Base-by-base conservation (phyloP, 2,113 vertebrate genomes). In the Phycodurus eques region DNA sequence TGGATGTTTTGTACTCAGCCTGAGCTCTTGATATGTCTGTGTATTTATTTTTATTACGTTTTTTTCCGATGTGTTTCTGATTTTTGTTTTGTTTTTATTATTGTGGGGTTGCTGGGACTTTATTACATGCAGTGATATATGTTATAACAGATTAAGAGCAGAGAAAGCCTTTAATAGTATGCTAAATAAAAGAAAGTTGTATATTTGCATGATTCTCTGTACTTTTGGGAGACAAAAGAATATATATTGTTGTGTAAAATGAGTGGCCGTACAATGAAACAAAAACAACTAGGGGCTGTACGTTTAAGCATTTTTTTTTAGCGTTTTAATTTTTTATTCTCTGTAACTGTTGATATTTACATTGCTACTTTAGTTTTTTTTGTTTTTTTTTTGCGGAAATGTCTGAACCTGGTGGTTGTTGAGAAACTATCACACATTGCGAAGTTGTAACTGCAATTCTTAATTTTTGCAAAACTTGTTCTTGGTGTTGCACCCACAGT, bases 181-280 rank as follows among this genome's bases (percentile, higher is more conserved):
- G 87, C 73, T 88, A 88, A 86, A 87, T 84, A 84, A 86, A 90
- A 85, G 74, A 88, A 88, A 90, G 85, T 80, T 90, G 88, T 92
- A 90, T 92, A 91, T 93, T 93, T 94, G 93, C 92, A 94, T 94
- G 93, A 93, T 80, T 92, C 90, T 84, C 85, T 93, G 91, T 93
- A 92, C 91, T 92, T 93, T 90, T 89, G 39, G 72, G 88, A 91
- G 74, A 92, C 84, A 89, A 81, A 75, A 88, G 78, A 90, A 84
- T 93, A 78, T 91, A 83, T 93, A 90, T 92, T 83, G 87, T 91
- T 91, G 87, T 93, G 92, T 92, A 89, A 83, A 89, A 87, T 91
- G 85, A 92, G 88, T 92, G 92, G 87, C 83, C 73, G 68, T 90
- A 80, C 82, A 75, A 84, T 85, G 77, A 90, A 88, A 90, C 83